Evolutionary conservation across 2,113 vertebrate genomes (phyloP).

Genomic region (Azemiops feae): DNA sequence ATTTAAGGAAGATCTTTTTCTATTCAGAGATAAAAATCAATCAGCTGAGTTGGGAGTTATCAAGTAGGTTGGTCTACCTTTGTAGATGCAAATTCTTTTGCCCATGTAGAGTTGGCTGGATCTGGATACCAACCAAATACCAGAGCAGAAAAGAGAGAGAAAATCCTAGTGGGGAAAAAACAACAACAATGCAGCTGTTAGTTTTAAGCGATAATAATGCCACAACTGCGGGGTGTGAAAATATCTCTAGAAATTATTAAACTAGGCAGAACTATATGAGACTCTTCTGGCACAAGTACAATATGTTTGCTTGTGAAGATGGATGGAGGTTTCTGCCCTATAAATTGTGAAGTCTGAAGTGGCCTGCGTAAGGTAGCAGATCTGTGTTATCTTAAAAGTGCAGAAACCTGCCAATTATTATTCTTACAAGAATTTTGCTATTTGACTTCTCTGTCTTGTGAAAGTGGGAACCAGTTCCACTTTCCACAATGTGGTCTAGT

Average conservation of each 20-base stretch:
- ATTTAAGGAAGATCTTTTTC: background rate
- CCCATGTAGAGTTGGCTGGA: conserved; percentile 72
- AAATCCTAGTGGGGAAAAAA: conserved; percentile 33
- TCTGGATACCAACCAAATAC: conserved; percentile 68
- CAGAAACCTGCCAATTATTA: background rate
- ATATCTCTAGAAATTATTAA: background rate
- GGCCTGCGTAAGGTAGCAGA: background rate
- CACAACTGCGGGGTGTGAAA: background rate
- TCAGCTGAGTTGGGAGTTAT: background rate
- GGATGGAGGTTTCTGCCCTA: background rate
- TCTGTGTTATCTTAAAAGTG: background rate
- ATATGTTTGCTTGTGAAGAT: background rate
- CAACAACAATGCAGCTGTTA: accelerated
- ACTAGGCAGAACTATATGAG: background rate
- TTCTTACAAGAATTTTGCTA: background rate
- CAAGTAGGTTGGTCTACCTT: conserved; percentile 56
- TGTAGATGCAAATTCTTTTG: conserved; percentile 30
- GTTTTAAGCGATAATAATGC: background rate
- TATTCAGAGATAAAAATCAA: accelerated
- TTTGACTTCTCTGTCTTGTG: background rate
- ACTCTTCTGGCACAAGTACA: background rate
- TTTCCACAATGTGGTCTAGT: background rate
- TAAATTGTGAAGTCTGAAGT: background rate
- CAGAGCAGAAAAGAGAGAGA: conserved; percentile 41
- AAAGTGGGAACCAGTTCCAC: background rate